A percentile compares a stretch with the other conserved stretches of the same genome.
Conservation (phyloP, 2,113 vertebrate genomes). For the Petroica traversi region DNA sequence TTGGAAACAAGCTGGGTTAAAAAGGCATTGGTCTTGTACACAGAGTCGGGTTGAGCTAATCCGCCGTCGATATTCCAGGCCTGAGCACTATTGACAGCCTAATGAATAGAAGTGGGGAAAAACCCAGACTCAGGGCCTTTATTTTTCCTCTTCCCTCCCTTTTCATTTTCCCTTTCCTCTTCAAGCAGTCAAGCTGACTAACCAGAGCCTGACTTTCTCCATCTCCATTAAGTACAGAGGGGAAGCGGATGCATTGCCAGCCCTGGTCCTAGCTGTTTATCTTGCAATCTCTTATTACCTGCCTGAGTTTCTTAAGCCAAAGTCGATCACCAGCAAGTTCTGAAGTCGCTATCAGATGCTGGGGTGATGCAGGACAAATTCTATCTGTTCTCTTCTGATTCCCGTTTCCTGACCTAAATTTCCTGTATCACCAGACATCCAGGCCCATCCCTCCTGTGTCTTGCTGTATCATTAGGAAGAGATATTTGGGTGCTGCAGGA, state of each 20-base stretch:
- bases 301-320: slow-evolving; percentile 45
- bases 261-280: slow-evolving; percentile 47
- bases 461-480: background rate
- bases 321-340: slow-evolving; percentile 36
- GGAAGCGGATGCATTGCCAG: slow-evolving; percentile 25
- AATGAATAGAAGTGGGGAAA: slow-evolving; percentile 68
- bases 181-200: slow-evolving; percentile 57
- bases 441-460: background rate
- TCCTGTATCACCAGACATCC: background rate
- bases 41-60: slow-evolving; percentile 72
- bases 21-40: slow-evolving; percentile 75
- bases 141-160: background rate
- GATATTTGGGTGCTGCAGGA: background rate
- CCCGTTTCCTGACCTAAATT: slow-evolving; percentile 16
- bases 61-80: slow-evolving; percentile 68
- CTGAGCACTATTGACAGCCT: slow-evolving; percentile 72
- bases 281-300: slow-evolving; percentile 68
- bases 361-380: background rate
- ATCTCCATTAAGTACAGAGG: background rate
- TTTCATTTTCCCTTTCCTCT: slow-evolving; percentile 23
- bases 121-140: background rate
- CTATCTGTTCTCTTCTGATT: background rate
- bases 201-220: slow-evolving; percentile 25
- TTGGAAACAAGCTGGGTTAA: slow-evolving; percentile 78
- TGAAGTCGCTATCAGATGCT: slow-evolving; percentile 22